Evolutionary conservation across 2,113 vertebrate species (phyloP).

Genomic region (Nymphicus hollandicus): DNA sequence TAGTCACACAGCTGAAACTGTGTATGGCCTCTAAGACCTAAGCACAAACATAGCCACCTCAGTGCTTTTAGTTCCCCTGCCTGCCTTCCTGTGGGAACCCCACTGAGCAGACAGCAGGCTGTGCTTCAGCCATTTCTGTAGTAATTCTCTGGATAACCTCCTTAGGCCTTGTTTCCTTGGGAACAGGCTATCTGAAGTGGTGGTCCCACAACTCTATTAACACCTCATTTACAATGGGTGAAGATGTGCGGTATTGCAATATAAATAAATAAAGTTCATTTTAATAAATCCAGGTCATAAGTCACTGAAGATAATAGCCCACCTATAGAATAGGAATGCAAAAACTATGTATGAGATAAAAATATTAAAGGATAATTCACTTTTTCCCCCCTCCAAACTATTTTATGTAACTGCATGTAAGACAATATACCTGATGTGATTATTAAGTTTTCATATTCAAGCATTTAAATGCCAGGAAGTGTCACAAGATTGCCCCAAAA

Average conservation of each 20-base stretch:
- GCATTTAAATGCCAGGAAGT: not conserved
- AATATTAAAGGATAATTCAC: not conserved
- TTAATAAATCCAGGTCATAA: not conserved
- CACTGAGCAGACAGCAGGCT: fast-evolving
- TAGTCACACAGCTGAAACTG: not conserved
- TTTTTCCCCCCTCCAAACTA: fast-evolving
- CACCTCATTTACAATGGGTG: not conserved
- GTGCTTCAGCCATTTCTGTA: not conserved
- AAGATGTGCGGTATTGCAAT: not conserved
- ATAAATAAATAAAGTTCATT: not conserved
- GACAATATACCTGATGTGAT: not conserved
- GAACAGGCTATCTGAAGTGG: not conserved
- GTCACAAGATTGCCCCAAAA: not conserved
- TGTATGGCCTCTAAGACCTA: not conserved
- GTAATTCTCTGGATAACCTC: not conserved
- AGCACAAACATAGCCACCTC: fast-evolving
- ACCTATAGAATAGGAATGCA: not conserved
- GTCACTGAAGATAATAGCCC: not conserved
- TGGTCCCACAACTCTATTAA: not conserved
- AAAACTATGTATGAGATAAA: not conserved
- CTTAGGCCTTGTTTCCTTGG: not conserved
- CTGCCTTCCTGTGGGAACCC: not conserved
- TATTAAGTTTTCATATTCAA: not conserved
- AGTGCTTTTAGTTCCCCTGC: fast-evolving
- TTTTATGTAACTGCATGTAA: not conserved